Conservation (phyloP, 2,888 invertebrate genomes). For the Metallyticus violacea region DNA sequence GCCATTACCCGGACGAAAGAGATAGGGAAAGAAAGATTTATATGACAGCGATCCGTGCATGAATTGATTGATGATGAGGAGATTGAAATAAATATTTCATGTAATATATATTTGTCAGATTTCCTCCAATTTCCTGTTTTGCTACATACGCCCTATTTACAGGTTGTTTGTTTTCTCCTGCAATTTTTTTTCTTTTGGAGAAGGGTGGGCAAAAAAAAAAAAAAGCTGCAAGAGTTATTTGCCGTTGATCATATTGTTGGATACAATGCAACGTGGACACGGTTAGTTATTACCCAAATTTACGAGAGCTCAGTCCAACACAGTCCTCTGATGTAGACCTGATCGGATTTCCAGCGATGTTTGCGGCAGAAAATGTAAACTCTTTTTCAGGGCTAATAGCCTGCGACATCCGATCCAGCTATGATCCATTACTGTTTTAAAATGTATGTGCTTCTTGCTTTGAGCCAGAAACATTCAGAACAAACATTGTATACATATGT, state of each 20-base stretch:
- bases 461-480: too few species aligned
- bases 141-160: too few species aligned
- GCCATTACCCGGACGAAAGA: background rate
- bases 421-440: too few species aligned
- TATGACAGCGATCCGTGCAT: background rate
- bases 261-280: too few species aligned
- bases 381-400: background rate
- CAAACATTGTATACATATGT: too few species aligned
- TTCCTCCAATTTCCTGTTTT: background rate
- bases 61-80: background rate
- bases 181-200: background rate
- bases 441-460: too few species aligned
- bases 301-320: too few species aligned
- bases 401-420: background rate
- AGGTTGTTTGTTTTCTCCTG: too few species aligned
- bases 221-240: background rate
- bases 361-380: background rate
- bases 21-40: background rate
- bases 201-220: background rate
- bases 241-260: too few species aligned
- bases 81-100: background rate
- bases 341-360: too few species aligned
- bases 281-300: too few species aligned
- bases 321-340: too few species aligned
- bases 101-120: background rate